Conservation (phyloP, 2,888 invertebrate species). For the Ctenicera cuprea region DNA sequence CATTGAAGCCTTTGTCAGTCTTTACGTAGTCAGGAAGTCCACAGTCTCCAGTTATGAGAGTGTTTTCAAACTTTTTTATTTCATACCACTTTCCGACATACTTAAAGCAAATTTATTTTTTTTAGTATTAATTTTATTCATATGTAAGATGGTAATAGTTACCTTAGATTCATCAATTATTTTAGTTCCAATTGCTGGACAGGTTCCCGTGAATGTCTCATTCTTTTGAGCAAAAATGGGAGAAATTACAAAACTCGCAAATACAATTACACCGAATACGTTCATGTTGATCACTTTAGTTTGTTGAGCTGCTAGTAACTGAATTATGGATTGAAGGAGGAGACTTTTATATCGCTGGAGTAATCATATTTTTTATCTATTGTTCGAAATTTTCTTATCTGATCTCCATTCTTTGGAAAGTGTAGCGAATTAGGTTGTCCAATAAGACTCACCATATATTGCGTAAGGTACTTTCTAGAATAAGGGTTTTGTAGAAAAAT, state of each 20-base stretch:
- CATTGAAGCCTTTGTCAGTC: neutral
- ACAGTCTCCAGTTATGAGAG: conserved; percentile 1
- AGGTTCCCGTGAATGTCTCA: neutral
- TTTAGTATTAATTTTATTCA: too few species aligned
- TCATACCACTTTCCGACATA: conserved; percentile 16
- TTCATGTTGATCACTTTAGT: conserved; percentile 9
- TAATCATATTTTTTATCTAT: neutral
- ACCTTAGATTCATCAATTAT: neutral
- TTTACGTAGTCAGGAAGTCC: neutral
- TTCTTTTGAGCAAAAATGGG: neutral
- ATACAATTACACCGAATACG: neutral
- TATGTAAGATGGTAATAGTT: neutral
- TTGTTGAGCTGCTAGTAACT: neutral
- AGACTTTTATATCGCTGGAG: neutral
- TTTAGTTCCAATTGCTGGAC: neutral
- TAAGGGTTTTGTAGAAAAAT: too few species aligned
- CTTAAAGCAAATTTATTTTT: neutral
- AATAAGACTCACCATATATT: too few species aligned
- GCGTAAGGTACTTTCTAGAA: too few species aligned
- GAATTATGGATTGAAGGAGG: neutral
- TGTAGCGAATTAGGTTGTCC: too few species aligned
- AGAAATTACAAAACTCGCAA: neutral
- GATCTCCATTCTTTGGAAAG: too few species aligned
- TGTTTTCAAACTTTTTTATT: neutral
- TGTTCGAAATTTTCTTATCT: too few species aligned